Base-by-base conservation (phyloP, 2,888 invertebrate species). In the Agonopterix alstromeriana region DNA sequence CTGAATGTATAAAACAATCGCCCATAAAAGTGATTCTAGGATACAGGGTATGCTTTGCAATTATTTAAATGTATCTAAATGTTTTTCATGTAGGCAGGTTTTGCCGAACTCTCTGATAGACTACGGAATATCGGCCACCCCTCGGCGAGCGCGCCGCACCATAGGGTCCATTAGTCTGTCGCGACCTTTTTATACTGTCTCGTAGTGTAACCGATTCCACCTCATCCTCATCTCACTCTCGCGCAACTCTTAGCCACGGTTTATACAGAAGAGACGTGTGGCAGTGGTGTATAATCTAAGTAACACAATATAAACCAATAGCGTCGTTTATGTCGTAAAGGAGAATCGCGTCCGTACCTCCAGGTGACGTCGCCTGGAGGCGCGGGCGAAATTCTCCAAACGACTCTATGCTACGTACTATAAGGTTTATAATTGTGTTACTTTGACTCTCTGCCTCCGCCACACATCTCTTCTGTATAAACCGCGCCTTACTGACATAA, bases 1-100 rank as follows among this genome's bases (percentile, higher is more conserved):
- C 86, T 79, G 83, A 85, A 83, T 84, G 77, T 81, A 81, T 74
- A 82, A 83, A 79, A 82, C 81, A 77, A 89, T 87, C 84, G 90
- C 90, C 91, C 90, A 90, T 90, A 90, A 91, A 89, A 91, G 93
- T 93, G 93, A 93, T 93, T 93, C 91, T 94, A 94, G 95, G 95
- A 94, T 94, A 95, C 95, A 95, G 95, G 95, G 95, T 95, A 95
- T 94, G 94, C 94, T 94, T 95, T 94, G 94, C 94, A 94, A 94
- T 94, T 94, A 93, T 94, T 93, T 94, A 92, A 91, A 92, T 91
- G 91, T 92, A 79, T 87, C 86, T 85, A 91, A 90, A 89, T 82
- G 82, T 89, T 88, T 82, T 80, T 83, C 82, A 81, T 75, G 77
- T 82, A 77, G 85, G 82, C 87, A 83, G 77, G 64, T 73, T 63